Evolutionary conservation across 2,797 vertebrate genomes (phyloP), one percentile per base, ranked within the genome.

Genomic region (Erethizon dorsatum): DNA sequence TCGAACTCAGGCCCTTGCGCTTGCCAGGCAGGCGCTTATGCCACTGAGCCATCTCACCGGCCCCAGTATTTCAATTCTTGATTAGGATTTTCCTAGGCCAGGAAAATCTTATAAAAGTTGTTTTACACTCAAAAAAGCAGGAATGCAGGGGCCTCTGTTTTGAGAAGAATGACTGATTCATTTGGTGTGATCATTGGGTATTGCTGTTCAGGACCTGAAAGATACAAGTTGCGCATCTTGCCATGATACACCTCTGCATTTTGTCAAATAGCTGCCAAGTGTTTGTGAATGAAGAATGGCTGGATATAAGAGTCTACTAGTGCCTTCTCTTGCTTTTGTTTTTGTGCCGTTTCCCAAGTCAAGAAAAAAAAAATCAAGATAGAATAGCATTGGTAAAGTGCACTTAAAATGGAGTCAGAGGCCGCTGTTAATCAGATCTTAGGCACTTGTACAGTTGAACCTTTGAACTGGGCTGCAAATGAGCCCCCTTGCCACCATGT

Each of bases 21-120:
- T 41, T 41, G 37, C 37, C 37, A 41, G 37, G 37, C 37, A 41
- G 37, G 37, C 37, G 37, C 37, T 41, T 41, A 41, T 41, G 2
- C 37, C 37, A 41, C 37, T 41, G 37, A 41, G 37, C 37, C 37
- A 41, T 41, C 37, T 41, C 37, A 41, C 37, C 37, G 37, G 37
- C 37, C 37, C 97, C 97, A 86, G 95, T 96, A 97, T 95, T 98
- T 98, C 97, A 98, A 97, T 96, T 96, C 88, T 94, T 98, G 96
- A 98, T 98, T 98, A 98, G 89, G 97, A 94, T 98, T 98, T 98
- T 98, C 93, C 97, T 95, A 96, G 96, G 67, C 79, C 90, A 95
- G 96, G 79, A 95, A 98, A 90, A 98, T 97, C 97, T 97, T 98
- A 97, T 97, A 98, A 98, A 98, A 98, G 82, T 61, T 91, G 90